Conservation (phyloP, 2,797 vertebrate species). For the Meda fulgida region DNA sequence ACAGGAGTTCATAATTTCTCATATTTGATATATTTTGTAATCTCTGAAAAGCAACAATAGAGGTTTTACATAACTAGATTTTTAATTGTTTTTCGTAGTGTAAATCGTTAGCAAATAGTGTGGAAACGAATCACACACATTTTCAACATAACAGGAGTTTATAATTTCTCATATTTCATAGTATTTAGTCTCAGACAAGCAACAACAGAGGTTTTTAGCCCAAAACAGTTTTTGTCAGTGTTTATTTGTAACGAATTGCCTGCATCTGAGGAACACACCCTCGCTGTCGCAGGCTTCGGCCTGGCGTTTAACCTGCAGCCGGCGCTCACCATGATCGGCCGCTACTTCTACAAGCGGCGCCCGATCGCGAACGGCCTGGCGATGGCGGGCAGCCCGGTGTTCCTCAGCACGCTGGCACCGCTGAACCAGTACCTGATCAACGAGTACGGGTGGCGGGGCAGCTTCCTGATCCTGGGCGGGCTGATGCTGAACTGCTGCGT, state of each 20-base stretch:
- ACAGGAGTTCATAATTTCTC: neutral
- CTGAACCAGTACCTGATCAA: conserved; percentile 97
- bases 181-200: neutral
- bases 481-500: conserved; percentile 93
- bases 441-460: conserved; percentile 92
- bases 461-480: conserved; percentile 92
- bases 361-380: conserved; percentile 93
- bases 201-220: neutral
- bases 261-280: too few relatives aligned
- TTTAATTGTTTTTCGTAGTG: too few relatives aligned
- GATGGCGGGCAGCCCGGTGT: conserved; percentile 97
- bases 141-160: neutral
- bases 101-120: too few relatives aligned
- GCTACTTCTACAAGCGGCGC: conserved; percentile 91
- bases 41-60: neutral
- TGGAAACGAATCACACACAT: too few relatives aligned
- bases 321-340: conserved; percentile 94
- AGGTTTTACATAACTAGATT: too few relatives aligned
- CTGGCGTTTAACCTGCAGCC: conserved; percentile 97
- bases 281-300: conserved; percentile 84
- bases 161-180: neutral
- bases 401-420: conserved; percentile 93
- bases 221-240: too few relatives aligned
- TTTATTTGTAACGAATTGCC: too few relatives aligned
- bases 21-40: neutral